Base-by-base conservation (phyloP, 2,888 invertebrate genomes). In the Dione vanillae region DNA sequence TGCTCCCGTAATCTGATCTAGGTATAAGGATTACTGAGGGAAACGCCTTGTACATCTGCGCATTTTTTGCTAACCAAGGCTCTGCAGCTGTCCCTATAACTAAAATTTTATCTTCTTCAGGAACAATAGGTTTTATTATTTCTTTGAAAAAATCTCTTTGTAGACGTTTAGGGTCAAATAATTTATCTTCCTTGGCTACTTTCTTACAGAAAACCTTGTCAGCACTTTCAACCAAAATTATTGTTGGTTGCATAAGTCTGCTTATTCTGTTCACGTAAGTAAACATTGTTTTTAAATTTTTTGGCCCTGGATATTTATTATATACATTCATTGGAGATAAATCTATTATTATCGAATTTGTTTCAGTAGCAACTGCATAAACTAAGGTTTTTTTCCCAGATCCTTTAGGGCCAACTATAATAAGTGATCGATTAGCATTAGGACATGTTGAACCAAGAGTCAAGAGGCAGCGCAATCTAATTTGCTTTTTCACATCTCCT, bases 271-370 rank as follows among this genome's bases (percentile, higher is more conserved):
- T 94, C 0, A 97, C 89, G 35, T 95, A 93, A 73, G 95, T 94
- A 72, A 96, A 93, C 77, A 97, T 91, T 85, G 94, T 95, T 78
- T 95, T 95, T 69, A 95, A 87, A 1, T 95, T 95, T 80, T 95
- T 95, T 75, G 95, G 94, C 0, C 96, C 96, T 0, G 94, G 93
- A 83, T 96, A 97, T 86, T 96, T 96, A 59, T 95, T 94, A 16
- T 94, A 95, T 8, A 96, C 89, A 76, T 95, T 95, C 56, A 94
- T 87, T 0, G 97, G 96, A 0, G 96, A 96, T 14, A 97, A 86
- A 80, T 97, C 97, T 82, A 97, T 96, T 14, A 97, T 85, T 52
- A 96, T 95, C 6, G 97, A 95, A 64, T 96, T 95, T 0, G 96
- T 94, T 87, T 97, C 96, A 1, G 95, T 95, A 75, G 96, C 97